phyloP scores from a whole-genome alignment of 1,140 invertebrate genomes.

The Dreissena polymorpha region DNA sequence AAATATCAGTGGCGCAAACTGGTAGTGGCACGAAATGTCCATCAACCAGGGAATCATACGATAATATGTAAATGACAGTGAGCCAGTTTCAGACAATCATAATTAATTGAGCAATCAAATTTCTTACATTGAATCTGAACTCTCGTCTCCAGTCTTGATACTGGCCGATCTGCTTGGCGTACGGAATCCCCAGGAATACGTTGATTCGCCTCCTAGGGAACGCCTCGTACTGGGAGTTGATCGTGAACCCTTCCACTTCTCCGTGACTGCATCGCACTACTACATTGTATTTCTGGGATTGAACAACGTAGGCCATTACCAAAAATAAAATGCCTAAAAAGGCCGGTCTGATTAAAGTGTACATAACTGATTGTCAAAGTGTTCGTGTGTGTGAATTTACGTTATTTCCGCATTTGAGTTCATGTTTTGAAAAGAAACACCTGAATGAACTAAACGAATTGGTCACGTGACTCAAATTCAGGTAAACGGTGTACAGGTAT shows the following conservation, averaged over 20 bases:
- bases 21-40: too few relatives aligned
- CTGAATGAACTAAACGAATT: not conserved
- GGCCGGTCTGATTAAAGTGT: not conserved
- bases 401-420: not conserved
- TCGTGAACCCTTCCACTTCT: constrained; percentile 44
- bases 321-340: not conserved
- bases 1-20: too few relatives aligned
- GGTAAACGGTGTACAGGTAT: constrained; percentile 26
- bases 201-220: constrained; percentile 44
- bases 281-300: constrained; percentile 49
- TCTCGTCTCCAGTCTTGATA: constrained; percentile 36
- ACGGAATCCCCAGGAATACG: constrained; percentile 35
- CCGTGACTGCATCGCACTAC: constrained; percentile 23
- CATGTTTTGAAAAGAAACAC: constrained; percentile 1
- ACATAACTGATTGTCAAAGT: not conserved
- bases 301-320: too few relatives aligned
- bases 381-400: not conserved
- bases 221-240: constrained; percentile 33
- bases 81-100: too few relatives aligned
- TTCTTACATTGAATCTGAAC: constrained; percentile 45
- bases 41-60: too few relatives aligned
- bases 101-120: too few relatives aligned
- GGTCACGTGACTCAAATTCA: constrained; percentile 14
- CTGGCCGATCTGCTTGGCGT: constrained; percentile 41
- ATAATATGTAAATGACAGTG: too few relatives aligned